Evolutionary conservation across 2,888 invertebrate species (phyloP), one percentile per base, ranked within the genome.

Genomic region (Ichneumoninae sp.): DNA sequence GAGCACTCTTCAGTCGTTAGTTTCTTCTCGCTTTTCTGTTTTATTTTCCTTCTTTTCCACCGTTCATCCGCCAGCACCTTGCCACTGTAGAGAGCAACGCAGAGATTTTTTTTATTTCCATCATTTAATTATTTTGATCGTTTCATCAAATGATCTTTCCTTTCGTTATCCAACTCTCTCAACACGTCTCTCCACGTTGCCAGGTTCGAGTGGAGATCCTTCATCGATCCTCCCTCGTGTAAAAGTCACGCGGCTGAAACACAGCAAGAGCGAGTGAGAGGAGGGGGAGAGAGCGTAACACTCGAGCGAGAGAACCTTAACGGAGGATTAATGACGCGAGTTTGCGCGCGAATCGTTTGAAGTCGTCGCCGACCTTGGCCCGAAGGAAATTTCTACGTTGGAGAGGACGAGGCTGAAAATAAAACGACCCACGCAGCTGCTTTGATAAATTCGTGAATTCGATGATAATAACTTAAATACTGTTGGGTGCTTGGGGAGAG

Each of bases 1-100:
- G 71, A 82, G 81, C 33, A 69, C 78, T 54, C 83, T 74, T 74
- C 74, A 54, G 50, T 73, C 76, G 66, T 83, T 76, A 57, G 54
- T 71, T 73, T 52, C 33, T 50, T 70, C 26, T 60, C 26, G 22
- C 26, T 26, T 60, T 26, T 26, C 60, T 30, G 22, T 44, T 19
- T 52, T 70, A 70, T 36, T n/a, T 22, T 68, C 30, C 10, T 19
- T 13, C 57, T 47, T 83, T 47, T 47, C n/a, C n/a, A 10, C 66
- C 16, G 44, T 40, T 22, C n/a, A 44, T 68, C 60, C 47, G 8
- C n/a, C 60, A 78, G 16, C 60, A 19, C 30, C 57, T 26, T 30
- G 57, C 7, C 10, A 33, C 26, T 26, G 30, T 60, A 60, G 60
- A 60, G 16, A 22, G 60, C 57, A 22, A 57, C 57, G 22, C 5